Percentiles rank a stretch among this genome's conserved stretches.
Evolutionary conservation across 2,797 vertebrate species (phyloP).

Genomic region (Coilia nasus): DNA sequence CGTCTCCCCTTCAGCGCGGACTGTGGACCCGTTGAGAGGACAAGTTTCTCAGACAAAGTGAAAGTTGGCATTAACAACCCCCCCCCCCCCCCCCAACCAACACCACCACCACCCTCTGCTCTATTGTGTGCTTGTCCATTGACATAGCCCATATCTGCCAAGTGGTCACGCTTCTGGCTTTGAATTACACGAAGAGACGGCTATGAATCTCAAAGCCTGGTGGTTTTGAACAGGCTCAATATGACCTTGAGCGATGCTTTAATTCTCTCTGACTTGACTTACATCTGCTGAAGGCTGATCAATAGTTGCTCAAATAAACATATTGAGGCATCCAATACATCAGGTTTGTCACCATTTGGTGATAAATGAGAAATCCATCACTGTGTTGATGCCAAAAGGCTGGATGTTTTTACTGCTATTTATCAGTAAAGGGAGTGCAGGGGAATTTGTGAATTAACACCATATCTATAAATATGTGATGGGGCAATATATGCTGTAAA

Average conservation of each 20-base stretch:
- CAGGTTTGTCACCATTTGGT: neutral
- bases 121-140: neutral
- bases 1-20: slow-evolving; percentile 35
- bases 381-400: neutral
- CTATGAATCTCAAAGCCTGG: slow-evolving; percentile 6
- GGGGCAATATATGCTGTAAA: neutral
- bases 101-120: neutral
- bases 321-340: neutral
- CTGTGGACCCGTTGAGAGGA: slow-evolving; percentile 53
- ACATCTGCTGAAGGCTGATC: slow-evolving; percentile 7
- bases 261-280: neutral
- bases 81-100: neutral
- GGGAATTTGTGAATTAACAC: neutral
- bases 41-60: slow-evolving; percentile 49
- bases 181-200: slow-evolving; percentile 3
- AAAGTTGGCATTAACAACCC: slow-evolving; percentile 53
- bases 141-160: neutral
- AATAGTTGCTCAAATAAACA: slow-evolving; percentile 15
- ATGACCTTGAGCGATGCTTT: slow-evolving; percentile 10
- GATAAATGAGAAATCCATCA: neutral
- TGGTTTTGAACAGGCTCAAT: neutral
- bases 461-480: neutral
- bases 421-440: neutral
- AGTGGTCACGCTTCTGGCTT: neutral
- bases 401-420: neutral